Evolutionary conservation across 2,888 invertebrate species (phyloP).

Genomic region (Eristalis intricaria): DNA sequence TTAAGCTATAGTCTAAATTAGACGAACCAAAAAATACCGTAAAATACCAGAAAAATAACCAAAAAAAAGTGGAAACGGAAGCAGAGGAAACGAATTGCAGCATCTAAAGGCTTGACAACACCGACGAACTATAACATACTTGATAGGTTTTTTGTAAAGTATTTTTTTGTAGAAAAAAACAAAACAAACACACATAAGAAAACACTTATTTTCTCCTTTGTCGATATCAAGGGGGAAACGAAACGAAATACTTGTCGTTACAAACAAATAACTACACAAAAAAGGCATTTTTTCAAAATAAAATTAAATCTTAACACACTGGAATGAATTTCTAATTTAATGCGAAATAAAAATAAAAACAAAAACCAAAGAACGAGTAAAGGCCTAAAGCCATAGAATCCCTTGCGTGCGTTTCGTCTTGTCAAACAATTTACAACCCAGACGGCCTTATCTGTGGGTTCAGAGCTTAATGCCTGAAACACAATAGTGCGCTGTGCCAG

Average conservation of each 20-base stretch:
- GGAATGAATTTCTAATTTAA: constrained; percentile 54
- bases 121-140: neutral
- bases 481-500: no score
- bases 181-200: neutral
- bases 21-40: constrained; percentile 34
- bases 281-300: constrained; percentile 61
- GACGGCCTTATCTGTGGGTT: no score
- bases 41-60: constrained; percentile 16
- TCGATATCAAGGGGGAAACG: neutral
- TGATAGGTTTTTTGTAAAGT: constrained; percentile 26
- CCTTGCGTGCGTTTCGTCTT: no score
- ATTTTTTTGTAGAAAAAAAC: constrained; percentile 4
- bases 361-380: neutral
- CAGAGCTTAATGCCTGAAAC: no score
- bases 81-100: constrained; percentile 20
- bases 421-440: no score
- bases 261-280: constrained; percentile 54
- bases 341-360: constrained; percentile 3
- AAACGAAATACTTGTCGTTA: constrained; percentile 20
- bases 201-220: neutral
- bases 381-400: no score
- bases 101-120: constrained; percentile 9
- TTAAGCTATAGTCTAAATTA: constrained; percentile 69
- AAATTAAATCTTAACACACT: constrained; percentile 53
- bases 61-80: constrained; percentile 7